Percentiles rank a stretch among this genome's conserved stretches.
Evolutionary conservation across 2,888 invertebrate genomes (phyloP).

Genomic region (Argyra leucocephala): DNA sequence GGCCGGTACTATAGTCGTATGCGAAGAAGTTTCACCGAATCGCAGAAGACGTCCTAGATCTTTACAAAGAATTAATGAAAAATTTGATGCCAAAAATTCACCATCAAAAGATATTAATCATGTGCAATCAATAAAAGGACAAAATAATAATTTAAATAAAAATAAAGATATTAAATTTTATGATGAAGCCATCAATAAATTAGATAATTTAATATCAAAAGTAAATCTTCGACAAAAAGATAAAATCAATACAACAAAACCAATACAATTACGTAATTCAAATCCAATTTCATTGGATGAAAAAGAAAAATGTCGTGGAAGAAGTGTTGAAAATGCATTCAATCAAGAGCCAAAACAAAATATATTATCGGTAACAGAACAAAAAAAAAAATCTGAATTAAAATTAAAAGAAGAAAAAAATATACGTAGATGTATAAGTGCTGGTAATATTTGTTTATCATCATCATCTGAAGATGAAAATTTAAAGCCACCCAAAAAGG

Average conservation of each 20-base stretch:
- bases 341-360: not conserved
- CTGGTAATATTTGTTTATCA: slow-evolving; percentile 10
- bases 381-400: slow-evolving; percentile 2
- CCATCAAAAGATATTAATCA: not conserved
- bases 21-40: slow-evolving; percentile 43
- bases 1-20: slow-evolving; percentile 48
- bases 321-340: not conserved
- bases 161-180: not conserved
- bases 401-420: not conserved
- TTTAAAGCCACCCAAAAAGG: not conserved
- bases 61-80: not conserved
- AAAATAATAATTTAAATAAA: not conserved
- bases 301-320: not conserved
- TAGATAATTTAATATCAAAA: slow-evolving; percentile 10
- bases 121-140: not conserved
- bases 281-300: not conserved
- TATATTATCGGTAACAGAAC: too few species aligned
- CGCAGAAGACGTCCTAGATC: slow-evolving; percentile 32
- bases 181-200: slow-evolving; percentile 9
- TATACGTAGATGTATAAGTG: slow-evolving; percentile 12
- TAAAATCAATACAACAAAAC: not conserved
- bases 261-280: not conserved
- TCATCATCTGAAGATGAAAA: not conserved
- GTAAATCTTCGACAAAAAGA: not conserved
- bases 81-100: not conserved